Percentiles rank a stretch among this genome's conserved stretches.
Evolutionary conservation across 2,888 invertebrate species (phyloP).

Genomic region (Orthonychiurus folsomi): DNA sequence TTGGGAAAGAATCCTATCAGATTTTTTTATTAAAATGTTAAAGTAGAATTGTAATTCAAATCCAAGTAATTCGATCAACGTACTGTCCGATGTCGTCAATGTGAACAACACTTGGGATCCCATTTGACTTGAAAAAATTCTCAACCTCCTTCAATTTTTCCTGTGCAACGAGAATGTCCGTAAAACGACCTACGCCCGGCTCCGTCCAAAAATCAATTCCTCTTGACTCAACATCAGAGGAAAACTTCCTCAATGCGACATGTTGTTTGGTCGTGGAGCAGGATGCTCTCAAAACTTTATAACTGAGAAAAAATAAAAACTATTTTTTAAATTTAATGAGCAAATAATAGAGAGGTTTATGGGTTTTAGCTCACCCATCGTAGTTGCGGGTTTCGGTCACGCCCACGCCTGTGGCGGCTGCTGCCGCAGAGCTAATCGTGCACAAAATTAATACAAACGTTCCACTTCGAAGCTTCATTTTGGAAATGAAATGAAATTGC

Average conservation of each 20-base stretch:
- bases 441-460: no score
- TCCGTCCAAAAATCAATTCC: constrained; percentile 37
- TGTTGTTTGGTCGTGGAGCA: neutral
- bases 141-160: constrained; percentile 13
- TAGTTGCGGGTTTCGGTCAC: no score
- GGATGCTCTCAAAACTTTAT: neutral
- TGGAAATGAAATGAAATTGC: no score
- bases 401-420: no score
- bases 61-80: constrained; percentile 1
- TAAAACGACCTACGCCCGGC: constrained; percentile 22
- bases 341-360: neutral
- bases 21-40: no score
- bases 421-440: no score
- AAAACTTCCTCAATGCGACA: neutral
- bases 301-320: neutral
- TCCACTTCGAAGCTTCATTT: no score
- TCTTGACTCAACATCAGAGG: neutral
- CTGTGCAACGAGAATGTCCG: constrained; percentile 35
- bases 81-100: constrained; percentile 34
- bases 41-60: no score
- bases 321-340: constrained; percentile 14
- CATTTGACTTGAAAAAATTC: constrained; percentile 17
- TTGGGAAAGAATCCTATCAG: constrained; percentile 9
- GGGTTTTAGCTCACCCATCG: no score
- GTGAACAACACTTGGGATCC: constrained; percentile 22